phyloP scores from a whole-genome alignment of 2,797 vertebrate genomes.

The Parauchenoglanis ngamensis region DNA sequence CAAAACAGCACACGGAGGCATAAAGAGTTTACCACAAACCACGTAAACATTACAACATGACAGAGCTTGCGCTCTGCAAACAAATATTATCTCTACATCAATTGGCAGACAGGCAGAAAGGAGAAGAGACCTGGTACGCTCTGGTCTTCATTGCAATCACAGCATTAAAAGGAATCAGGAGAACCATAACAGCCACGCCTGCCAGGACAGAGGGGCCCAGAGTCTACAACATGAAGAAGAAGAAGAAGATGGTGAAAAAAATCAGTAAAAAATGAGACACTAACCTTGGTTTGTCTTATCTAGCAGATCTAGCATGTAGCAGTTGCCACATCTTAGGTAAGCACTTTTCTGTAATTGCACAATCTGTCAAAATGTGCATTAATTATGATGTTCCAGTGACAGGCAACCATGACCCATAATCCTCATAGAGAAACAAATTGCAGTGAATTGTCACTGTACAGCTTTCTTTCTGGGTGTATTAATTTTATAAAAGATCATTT shows the following conservation, averaged over 20 bases:
- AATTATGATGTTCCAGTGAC: not conserved
- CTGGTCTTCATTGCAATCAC: conserved; percentile 90
- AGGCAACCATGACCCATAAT: not conserved
- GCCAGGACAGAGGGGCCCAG: conserved; percentile 91
- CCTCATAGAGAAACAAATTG: not conserved
- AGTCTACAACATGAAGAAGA: conserved; percentile 67
- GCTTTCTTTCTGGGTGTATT: not conserved
- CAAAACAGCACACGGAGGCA: not conserved
- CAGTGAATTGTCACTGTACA: not conserved
- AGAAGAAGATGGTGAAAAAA: not conserved
- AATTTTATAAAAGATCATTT: not conserved
- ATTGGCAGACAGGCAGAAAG: not conserved
- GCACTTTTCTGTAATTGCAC: not conserved
- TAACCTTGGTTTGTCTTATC: not conserved
- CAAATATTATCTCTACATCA: not conserved
- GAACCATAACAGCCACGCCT: conserved; percentile 91
- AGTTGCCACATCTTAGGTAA: not conserved
- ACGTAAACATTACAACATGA: not conserved
- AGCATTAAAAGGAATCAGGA: conserved; percentile 91
- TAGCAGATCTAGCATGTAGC: not conserved
- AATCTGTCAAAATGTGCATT: not conserved
- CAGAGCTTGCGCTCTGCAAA: not conserved
- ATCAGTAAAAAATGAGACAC: not conserved
- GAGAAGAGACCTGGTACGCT: conserved; percentile 81
- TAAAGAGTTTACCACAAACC: not conserved